These are phyloP conservation scores for Pachliopta kotzebuea DNA, from an alignment of 2,888 invertebrate species.

Conservation along the genomic window DNA sequence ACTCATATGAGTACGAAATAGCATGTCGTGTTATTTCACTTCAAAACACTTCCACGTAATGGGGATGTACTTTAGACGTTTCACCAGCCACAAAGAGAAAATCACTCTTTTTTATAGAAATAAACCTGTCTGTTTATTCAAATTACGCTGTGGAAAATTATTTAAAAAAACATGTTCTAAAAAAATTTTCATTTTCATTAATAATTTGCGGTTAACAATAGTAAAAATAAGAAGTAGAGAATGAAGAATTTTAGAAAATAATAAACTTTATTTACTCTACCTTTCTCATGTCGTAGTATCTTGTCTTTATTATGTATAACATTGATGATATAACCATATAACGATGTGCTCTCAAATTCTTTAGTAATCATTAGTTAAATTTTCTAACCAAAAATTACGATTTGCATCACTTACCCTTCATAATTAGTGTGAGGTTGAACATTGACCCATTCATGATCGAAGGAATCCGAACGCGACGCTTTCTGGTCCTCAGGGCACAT, in stretches of 20 bases:
- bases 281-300: too few relatives aligned
- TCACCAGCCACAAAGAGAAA: slow-evolving; percentile 7
- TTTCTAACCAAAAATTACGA: background rate
- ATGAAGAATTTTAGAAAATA: too few relatives aligned
- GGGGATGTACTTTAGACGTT: slow-evolving; percentile 17
- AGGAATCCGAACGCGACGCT: slow-evolving; percentile 89
- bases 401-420: slow-evolving; percentile 84
- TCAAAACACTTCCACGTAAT: slow-evolving; percentile 19
- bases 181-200: background rate
- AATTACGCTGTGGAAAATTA: background rate
- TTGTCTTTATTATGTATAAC: too few relatives aligned
- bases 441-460: slow-evolving; percentile 95
- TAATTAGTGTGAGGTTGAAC: slow-evolving; percentile 91
- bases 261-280: too few relatives aligned
- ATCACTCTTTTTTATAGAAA: slow-evolving; percentile 13
- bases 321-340: background rate
- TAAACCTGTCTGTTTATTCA: slow-evolving; percentile 2
- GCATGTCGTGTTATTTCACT: slow-evolving; percentile 8
- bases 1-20: slow-evolving; percentile 10
- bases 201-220: too few relatives aligned
- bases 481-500: slow-evolving; percentile 99
- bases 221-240: too few relatives aligned
- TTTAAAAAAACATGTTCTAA: background rate
- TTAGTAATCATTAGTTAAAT: background rate
- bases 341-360: background rate